A percentile compares a stretch with the other conserved stretches of the same genome.
Evolutionary conservation across 2,797 vertebrate species (phyloP).

Genomic region (Acipenser ruthenus): DNA sequence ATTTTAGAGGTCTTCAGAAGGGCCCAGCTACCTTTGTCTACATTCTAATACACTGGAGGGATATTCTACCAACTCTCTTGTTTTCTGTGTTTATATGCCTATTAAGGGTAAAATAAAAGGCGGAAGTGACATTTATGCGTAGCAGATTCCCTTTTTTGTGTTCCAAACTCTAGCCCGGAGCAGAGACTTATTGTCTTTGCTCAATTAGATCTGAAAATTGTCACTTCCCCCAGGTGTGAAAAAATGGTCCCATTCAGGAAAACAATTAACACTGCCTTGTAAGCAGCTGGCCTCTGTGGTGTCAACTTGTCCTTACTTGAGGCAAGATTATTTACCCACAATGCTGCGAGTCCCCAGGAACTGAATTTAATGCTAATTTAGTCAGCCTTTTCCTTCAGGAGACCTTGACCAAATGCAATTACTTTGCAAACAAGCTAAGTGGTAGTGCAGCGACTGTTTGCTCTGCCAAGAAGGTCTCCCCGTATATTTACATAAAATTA

Average conservation of each 20-base stretch:
- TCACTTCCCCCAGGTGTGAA: conserved; percentile 61
- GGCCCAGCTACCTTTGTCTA: too few relatives aligned
- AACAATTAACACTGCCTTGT: conserved; percentile 72
- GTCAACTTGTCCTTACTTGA: conserved; percentile 78
- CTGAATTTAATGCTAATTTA: conserved; percentile 83
- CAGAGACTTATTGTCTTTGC: conserved; percentile 23
- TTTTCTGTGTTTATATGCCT: too few relatives aligned
- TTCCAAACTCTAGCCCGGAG: neutral
- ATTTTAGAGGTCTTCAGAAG: too few relatives aligned
- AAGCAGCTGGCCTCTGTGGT: conserved; percentile 63
- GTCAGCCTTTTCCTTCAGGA: conserved; percentile 76
- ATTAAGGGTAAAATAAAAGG: too few relatives aligned
- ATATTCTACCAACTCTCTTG: too few relatives aligned
- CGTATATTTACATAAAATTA: conserved; percentile 55
- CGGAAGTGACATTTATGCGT: neutral
- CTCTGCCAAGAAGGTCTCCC: conserved; percentile 36
- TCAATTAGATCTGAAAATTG: conserved; percentile 55
- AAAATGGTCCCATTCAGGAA: conserved; percentile 65
- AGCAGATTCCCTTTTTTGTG: neutral
- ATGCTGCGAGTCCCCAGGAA: conserved; percentile 55
- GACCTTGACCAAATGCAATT: conserved; percentile 81
- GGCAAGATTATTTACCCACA: conserved; percentile 73
- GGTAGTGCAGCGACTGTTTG: conserved; percentile 42
- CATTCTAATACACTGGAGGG: too few relatives aligned
- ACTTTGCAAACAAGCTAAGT: conserved; percentile 66